Conservation (phyloP, 2,888 invertebrate species). For the Hypomecis punctinalis region DNA sequence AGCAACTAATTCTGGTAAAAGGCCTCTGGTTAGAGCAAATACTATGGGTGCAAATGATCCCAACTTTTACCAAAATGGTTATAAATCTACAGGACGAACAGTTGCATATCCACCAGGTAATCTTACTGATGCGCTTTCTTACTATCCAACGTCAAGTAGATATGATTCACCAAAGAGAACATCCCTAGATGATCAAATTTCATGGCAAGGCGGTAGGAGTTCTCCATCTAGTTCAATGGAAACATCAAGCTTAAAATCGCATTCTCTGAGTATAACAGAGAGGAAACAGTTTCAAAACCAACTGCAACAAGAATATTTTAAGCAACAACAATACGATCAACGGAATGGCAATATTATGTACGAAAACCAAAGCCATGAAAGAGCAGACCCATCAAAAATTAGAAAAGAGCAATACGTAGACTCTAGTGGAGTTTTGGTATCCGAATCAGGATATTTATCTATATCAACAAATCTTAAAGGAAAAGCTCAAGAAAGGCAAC, state of each 20-base stretch:
- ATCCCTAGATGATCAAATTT: slow-evolving; percentile 85
- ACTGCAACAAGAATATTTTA: slow-evolving; percentile 82
- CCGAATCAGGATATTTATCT: slow-evolving; percentile 91
- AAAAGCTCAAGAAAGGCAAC: slow-evolving; percentile 81
- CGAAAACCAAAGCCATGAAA: slow-evolving; percentile 69
- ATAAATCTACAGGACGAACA: slow-evolving; percentile 87
- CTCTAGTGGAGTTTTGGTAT: slow-evolving; percentile 86
- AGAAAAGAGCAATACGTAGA: slow-evolving; percentile 78
- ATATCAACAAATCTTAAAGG: slow-evolving; percentile 88
- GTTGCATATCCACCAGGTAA: slow-evolving; percentile 90
- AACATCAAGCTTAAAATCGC: slow-evolving; percentile 84
- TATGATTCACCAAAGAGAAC: slow-evolving; percentile 84
- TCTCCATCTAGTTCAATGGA: slow-evolving; percentile 87
- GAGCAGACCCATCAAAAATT: slow-evolving; percentile 63
- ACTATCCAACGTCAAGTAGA: slow-evolving; percentile 90
- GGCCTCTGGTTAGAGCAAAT: slow-evolving; percentile 85
- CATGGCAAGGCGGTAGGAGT: slow-evolving; percentile 86
- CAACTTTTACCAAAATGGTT: slow-evolving; percentile 86
- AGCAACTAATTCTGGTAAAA: slow-evolving; percentile 69
- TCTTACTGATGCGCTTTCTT: slow-evolving; percentile 92
- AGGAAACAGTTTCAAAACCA: slow-evolving; percentile 84
- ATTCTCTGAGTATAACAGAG: slow-evolving; percentile 84
- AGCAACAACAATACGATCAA: slow-evolving; percentile 83
- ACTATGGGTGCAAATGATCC: slow-evolving; percentile 83
- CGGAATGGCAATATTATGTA: slow-evolving; percentile 75